Base-by-base conservation (phyloP, 2,113 vertebrate species). In the Atlantisia rogersi region DNA sequence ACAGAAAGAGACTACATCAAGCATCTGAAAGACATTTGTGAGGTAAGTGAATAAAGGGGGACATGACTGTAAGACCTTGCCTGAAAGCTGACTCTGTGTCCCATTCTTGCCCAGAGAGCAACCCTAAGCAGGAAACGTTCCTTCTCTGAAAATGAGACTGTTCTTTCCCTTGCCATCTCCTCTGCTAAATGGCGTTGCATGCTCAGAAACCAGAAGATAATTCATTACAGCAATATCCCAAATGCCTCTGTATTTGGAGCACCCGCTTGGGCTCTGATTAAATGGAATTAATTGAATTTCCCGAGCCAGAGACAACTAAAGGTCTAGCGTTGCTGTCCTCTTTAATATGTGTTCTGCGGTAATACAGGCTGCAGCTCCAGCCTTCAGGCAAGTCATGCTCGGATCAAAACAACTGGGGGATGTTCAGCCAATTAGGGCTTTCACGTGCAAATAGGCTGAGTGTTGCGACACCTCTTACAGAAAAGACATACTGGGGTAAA, bases 1-100 rank as follows among this genome's bases (percentile, higher is more conserved):
- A 99, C 99, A 2, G 99, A 99, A 97, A 98, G 98, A 48, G 99
- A 99, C 97, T 99, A 99, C 97, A 99, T 99, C 97, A 99, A 99
- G 96, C 99, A 99, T 86, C 98, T 99, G 90, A 99, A 99, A n/a
- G 99, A 99, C 97, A 99, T 99, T 85, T 99, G 99, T 94, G 99
- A 99, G 99, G 99, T 99, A 95, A 97, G 0, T 0, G 58, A 62
- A 42, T 31, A 53, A 70, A 60, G 22, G 37, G 48, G 60, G 35
- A 67, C 81, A 39, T 10, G 17, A 46, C 32, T n/a, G 18, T 22
- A 46, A 74, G 55, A 52, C 15, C 15, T n/a, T 67, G 37, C 28
- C 39, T 76, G 50, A 76, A 73, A 62, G 52, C 13, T 42, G 22
- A 44, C 25, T 48, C 10, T 11, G 5, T 44, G 44, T 26, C 21